phyloP scores from a whole-genome alignment of 1,140 invertebrate species.

The Heliconius hewitsoni region DNA sequence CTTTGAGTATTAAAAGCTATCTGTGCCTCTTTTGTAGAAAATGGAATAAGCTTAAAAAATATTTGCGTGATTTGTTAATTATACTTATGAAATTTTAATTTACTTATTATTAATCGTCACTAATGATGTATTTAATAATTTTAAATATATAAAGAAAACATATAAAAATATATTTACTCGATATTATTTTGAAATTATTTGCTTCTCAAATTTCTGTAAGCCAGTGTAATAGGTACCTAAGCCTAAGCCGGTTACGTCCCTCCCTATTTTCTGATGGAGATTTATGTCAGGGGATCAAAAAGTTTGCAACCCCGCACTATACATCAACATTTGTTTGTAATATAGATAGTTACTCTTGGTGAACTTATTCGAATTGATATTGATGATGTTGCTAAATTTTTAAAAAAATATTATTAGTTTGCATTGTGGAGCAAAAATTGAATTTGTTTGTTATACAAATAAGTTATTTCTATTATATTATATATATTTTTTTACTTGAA shows the following conservation, averaged over 20 bases:
- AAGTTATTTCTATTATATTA: too few relatives aligned
- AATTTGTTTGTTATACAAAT: neutral
- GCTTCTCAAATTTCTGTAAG: constrained; percentile 21
- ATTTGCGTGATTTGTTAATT: too few relatives aligned
- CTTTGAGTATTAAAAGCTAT: too few relatives aligned
- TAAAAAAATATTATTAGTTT: neutral
- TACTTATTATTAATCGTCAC: too few relatives aligned
- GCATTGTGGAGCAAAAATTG: neutral
- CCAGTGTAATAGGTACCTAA: constrained; percentile 49
- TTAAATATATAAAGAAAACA: neutral
- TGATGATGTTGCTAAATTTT: neutral
- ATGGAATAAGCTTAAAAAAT: too few relatives aligned
- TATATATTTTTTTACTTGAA: too few relatives aligned
- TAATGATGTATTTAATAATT: neutral
- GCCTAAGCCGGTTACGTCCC: constrained; percentile 79
- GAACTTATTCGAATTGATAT: constrained; percentile 2
- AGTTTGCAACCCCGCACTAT: constrained; percentile 61
- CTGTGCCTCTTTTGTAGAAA: too few relatives aligned
- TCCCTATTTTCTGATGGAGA: constrained; percentile 79
- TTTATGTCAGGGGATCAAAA: constrained; percentile 80
- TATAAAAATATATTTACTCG: neutral
- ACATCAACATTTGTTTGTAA: constrained; percentile 36
- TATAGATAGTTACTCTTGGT: constrained; percentile 27
- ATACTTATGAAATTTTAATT: too few relatives aligned
- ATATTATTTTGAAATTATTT: neutral